Conservation (phyloP, 2,113 vertebrate species). For the Trogon surrucura region DNA sequence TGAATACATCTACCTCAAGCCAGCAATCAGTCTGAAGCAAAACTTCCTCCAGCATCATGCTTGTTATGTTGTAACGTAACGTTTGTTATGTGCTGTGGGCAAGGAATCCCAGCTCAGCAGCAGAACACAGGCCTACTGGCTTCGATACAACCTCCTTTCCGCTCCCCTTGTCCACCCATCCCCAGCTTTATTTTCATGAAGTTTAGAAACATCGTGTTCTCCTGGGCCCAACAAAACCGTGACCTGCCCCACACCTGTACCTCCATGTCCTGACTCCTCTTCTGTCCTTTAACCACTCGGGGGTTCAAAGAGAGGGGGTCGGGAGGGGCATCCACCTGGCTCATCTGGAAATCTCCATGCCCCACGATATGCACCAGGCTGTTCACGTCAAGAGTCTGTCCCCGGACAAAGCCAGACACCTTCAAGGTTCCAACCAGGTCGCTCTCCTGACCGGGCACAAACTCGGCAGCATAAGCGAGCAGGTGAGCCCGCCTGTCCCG, state of each 20-base stretch:
- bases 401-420: conserved; percentile 92
- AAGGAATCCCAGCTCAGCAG: background rate
- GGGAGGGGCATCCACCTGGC: conserved; percentile 87
- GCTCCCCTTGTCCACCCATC: no score
- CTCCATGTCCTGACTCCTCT: conserved; percentile 76
- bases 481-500: conserved; percentile 88
- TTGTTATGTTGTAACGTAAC: rapidly evolving
- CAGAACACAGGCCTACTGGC: background rate
- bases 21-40: rapidly evolving
- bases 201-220: rapidly evolving
- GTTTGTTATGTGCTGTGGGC: rapidly evolving
- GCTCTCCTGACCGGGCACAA: conserved; percentile 74
- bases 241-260: conserved; percentile 75
- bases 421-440: conserved; percentile 84
- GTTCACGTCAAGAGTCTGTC: conserved; percentile 83
- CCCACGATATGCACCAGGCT: conserved; percentile 91
- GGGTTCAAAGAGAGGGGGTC: conserved; percentile 87
- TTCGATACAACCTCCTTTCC: background rate
- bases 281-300: conserved; percentile 58
- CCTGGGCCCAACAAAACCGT: background rate
- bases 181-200: background rate
- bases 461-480: conserved; percentile 81
- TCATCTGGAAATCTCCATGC: conserved; percentile 94
- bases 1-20: background rate
- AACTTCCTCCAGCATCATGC: background rate